These are phyloP conservation scores for Ctenicera cuprea DNA, from an alignment of 2,888 invertebrate species.

Conservation along the genomic window DNA sequence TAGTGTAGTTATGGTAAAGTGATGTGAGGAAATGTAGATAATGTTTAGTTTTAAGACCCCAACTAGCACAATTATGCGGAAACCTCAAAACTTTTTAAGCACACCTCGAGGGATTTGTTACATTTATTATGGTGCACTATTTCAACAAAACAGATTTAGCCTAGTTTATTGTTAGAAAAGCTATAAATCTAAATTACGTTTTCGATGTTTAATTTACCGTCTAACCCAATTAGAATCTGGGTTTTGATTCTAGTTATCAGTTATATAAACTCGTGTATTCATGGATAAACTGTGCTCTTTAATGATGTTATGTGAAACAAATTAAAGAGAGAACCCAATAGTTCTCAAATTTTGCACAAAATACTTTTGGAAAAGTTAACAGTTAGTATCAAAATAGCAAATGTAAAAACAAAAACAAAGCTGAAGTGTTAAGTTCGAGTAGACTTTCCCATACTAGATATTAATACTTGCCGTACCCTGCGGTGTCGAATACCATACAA, in stretches of 20 bases:
- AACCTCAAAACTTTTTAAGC: not conserved
- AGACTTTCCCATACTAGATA: no score
- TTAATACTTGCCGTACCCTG: no score
- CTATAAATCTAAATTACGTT: slow-evolving; percentile 55
- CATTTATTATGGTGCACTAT: slow-evolving; percentile 13
- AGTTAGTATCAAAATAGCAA: no score
- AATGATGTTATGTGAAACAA: not conserved
- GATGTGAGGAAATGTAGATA: no score
- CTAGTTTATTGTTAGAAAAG: slow-evolving; percentile 46
- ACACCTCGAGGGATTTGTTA: not conserved
- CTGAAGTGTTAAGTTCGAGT: no score
- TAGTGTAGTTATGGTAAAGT: no score
- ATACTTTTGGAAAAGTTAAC: no score
- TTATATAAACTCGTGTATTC: slow-evolving; percentile 36
- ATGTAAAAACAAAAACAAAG: no score
- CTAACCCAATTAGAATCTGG: slow-evolving; percentile 49
- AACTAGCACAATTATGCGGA: not conserved
- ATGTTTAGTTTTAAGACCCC: no score
- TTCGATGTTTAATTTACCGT: slow-evolving; percentile 54
- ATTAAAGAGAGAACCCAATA: not conserved
- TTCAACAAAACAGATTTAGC: slow-evolving; percentile 45
- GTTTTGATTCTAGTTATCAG: slow-evolving; percentile 51
- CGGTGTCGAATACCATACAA: no score
- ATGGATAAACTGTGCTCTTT: slow-evolving; percentile 10
- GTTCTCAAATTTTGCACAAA: not conserved